Base-by-base conservation (phyloP, 2,888 invertebrate species). In the Catocala fraxini region DNA sequence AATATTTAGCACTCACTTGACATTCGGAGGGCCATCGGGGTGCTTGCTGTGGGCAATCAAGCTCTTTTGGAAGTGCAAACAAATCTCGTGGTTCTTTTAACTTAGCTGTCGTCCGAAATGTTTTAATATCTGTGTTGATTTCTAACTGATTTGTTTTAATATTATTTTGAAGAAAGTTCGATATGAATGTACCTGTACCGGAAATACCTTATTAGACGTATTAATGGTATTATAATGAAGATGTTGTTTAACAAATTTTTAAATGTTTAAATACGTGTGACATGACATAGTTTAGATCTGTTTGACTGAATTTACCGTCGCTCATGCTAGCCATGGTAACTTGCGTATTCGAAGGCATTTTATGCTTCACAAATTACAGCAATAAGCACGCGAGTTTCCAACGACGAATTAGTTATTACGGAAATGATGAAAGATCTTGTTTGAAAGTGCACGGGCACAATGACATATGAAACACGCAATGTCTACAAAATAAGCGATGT, bases 11-110 rank as follows among this genome's bases (percentile, higher is more conserved):
- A 71, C 85, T 91, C 87, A 97, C 98, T 95, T 98, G 97, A 90
- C 98, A 98, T 94, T 98, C 98, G 49, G 97, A 96, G 15, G 98
- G 98, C 98, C 98, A 98, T 87, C 98, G 95, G 62, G 97, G 96
- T 79, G 97, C 96, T 93, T 97, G 97, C 80, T 96, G 96, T 56
- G 96, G 95, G 82, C 96, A 96, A 79, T 96, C 96, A 82, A 96
- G 91, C 85, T 96, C 96, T 84, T 95, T 96, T 64, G 96, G 96
- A 73, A 96, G 91, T 57, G 96, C 96, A 88, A 96, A 97, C 63
- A 97, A 92, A 83, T 97, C 97, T 72, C 96, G 93, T 12, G 97
- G 96, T 81, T 96, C 96, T 84, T 95, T 95, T 61, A 96, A 86
- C 80, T 96, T 96, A 43, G 96, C 96, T 80, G 95, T 94, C 10